A percentile compares a stretch with the other conserved stretches of the same genome.
These are phyloP conservation scores for Nemotelus pantherinus DNA, from an alignment of 2,888 invertebrate species.

Conservation along the genomic window DNA sequence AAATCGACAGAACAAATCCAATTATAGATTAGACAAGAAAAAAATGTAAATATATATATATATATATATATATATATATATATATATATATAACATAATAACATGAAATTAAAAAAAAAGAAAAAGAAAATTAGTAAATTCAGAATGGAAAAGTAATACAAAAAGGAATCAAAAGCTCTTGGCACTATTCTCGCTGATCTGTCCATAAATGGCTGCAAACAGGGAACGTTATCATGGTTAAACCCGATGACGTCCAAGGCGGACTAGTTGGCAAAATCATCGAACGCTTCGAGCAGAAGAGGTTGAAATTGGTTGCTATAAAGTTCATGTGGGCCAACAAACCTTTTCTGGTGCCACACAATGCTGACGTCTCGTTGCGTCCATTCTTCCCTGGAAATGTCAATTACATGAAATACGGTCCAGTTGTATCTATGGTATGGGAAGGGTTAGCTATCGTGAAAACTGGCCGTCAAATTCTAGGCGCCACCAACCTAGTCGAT, in stretches of 20 bases:
- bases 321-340: constrained; percentile 92
- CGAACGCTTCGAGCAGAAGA: constrained; percentile 94
- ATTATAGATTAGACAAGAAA: too few relatives aligned
- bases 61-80: too few relatives aligned
- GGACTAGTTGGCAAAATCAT: constrained; percentile 96
- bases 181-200: constrained; percentile 71
- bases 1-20: too few relatives aligned
- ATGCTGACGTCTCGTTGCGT: constrained; percentile 86
- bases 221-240: constrained; percentile 97
- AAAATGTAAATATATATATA: too few relatives aligned
- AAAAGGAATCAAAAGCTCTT: constrained; percentile 58
- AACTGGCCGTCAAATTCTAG: constrained; percentile 94
- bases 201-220: constrained; percentile 75
- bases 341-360: constrained; percentile 89
- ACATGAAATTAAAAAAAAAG: too few relatives aligned
- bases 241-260: constrained; percentile 98
- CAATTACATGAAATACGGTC: constrained; percentile 95
- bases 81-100: too few relatives aligned
- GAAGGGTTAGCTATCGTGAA: constrained; percentile 95
- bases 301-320: constrained; percentile 95
- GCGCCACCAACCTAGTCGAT: constrained; percentile 96
- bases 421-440: constrained; percentile 95
- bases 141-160: too few relatives aligned
- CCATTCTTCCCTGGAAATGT: constrained; percentile 96
- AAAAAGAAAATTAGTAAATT: too few relatives aligned